Evolutionary conservation across 2,797 vertebrate species (phyloP).

Genomic region (Lithobates sylvaticus): DNA sequence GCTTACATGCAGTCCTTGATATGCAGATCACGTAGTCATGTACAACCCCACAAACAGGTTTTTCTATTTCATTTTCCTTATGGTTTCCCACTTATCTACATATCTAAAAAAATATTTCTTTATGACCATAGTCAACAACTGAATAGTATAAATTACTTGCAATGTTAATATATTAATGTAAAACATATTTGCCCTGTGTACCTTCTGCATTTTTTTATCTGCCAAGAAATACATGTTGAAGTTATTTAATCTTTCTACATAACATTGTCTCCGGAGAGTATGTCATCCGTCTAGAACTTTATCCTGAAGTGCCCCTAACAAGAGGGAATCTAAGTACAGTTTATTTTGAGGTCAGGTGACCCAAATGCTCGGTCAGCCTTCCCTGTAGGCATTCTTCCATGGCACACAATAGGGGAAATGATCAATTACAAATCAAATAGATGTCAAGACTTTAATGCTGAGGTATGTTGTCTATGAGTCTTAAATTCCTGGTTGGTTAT

Average conservation of each 20-base stretch:
- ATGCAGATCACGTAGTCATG: too few relatives aligned
- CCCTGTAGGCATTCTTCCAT: background rate
- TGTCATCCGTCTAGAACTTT: constrained; percentile 14
- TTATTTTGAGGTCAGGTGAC: background rate
- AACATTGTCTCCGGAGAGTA: constrained; percentile 7
- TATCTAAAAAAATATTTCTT: background rate
- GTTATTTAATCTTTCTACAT: constrained; percentile 20
- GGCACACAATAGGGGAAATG: background rate
- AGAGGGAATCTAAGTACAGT: constrained; percentile 1
- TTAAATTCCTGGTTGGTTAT: too few relatives aligned
- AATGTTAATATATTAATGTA: background rate
- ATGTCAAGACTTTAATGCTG: background rate
- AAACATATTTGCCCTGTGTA: constrained; percentile 3
- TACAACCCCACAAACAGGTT: background rate
- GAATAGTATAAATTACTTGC: background rate
- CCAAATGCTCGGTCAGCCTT: background rate
- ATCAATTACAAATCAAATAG: background rate
- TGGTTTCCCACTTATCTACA: background rate
- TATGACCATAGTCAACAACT: background rate
- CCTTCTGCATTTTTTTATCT: background rate
- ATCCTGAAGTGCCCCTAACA: constrained; percentile 28
- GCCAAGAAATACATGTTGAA: constrained; percentile 43
- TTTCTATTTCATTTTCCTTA: background rate
- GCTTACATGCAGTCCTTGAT: too few relatives aligned
- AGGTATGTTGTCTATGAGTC: background rate